Evolutionary conservation across 2,888 invertebrate genomes (phyloP), one percentile per base, ranked within the genome.

Genomic region (Erannis defoliaria): DNA sequence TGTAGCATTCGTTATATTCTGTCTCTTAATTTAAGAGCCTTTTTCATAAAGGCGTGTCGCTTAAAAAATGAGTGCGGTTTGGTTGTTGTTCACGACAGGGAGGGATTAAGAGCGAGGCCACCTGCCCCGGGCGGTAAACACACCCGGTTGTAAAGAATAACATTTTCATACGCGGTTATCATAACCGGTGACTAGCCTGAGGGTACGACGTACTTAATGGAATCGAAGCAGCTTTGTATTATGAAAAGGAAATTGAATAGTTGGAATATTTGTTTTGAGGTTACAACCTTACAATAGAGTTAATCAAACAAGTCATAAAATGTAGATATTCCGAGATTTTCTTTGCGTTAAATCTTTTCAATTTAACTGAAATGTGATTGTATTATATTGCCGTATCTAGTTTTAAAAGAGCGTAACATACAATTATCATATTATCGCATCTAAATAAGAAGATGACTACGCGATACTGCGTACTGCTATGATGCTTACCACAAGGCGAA

Each of bases 11-110:
- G 45, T 69, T 69, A 67, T 23, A 48, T 69, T 31, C 69, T 68
- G 57, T 72, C 53, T 70, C 60, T 63, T 76, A 73, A 77, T 78
- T 71, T 73, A 67, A 72, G 50, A 75, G 71, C 56, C 61, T 72
- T 65, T 70, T 74, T 71, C 65, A 69, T 65, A 68, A 64, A 72
- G 73, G 74, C 68, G 73, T 53, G 73, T 54, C 70, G 64, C 59
- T 75, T 70, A 74, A 70, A 73, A 66, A 73, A 78, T 75, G 74
- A 67, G 66, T 62, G 29, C 49, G 67, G 68, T 68, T 73, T 69
- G 68, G 68, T 74, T 66, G 70, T 60, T 64, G 56, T 68, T 59
- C 51, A 55, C 51, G 26, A 31, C 72, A 71, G 67, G 63, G 65
- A 3, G 42, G 71, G 54, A 65, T 55, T 61, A 35, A 68, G 62